These are phyloP conservation scores for Labeo calbasu DNA, from an alignment of 2,797 vertebrate genomes.

Conservation along the genomic window DNA sequence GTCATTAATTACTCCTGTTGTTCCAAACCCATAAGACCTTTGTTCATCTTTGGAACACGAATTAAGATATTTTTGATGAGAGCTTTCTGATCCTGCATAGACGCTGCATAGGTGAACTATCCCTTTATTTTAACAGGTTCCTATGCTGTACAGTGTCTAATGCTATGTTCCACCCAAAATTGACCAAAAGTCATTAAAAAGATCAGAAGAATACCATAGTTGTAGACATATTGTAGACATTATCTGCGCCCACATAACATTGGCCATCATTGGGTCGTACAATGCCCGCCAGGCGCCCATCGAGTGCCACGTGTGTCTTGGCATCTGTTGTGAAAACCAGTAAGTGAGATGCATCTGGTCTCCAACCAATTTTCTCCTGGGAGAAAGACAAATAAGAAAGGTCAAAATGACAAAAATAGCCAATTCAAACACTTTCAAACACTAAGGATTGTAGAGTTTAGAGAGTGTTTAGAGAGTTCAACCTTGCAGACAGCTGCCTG, in stretches of 20 bases:
- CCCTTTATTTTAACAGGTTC: not conserved
- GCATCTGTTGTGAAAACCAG: slow-evolving; percentile 97
- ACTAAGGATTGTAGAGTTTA: not conserved
- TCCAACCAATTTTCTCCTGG: slow-evolving; percentile 95
- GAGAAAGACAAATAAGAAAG: not conserved
- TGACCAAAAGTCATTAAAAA: not conserved
- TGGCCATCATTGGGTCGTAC: slow-evolving; percentile 91
- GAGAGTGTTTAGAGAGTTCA: slow-evolving; percentile 14
- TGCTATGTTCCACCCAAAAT: not conserved
- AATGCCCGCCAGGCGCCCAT: slow-evolving; percentile 93
- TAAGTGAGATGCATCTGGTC: slow-evolving; percentile 92
- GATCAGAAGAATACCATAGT: slow-evolving; percentile 78
- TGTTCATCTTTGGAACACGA: too few relatives aligned
- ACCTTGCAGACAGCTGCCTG: slow-evolving; percentile 95
- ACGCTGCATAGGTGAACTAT: too few relatives aligned
- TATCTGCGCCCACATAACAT: slow-evolving; percentile 87
- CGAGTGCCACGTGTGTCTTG: slow-evolving; percentile 96
- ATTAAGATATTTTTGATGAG: too few relatives aligned
- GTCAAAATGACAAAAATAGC: not conserved
- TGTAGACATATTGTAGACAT: slow-evolving; percentile 91
- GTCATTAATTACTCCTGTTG: too few relatives aligned
- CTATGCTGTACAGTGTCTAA: not conserved
- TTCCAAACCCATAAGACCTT: too few relatives aligned
- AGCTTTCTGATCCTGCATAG: too few relatives aligned
- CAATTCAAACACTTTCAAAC: not conserved